These are phyloP conservation scores for Silurus meridionalis DNA, from an alignment of 2,113 vertebrate genomes.

Conservation along the genomic window DNA sequence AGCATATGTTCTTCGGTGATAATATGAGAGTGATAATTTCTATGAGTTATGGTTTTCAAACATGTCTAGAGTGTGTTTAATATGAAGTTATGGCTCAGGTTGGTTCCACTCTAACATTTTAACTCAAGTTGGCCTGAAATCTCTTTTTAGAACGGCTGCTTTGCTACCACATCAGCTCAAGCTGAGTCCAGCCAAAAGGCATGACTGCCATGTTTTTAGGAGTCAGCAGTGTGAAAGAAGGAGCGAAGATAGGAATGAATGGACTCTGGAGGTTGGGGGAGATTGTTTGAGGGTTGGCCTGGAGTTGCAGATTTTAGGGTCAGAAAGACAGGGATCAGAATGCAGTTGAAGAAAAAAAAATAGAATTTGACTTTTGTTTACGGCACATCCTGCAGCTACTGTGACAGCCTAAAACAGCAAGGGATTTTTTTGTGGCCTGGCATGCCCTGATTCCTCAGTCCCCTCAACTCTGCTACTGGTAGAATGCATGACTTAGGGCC, in stretches of 20 bases:
- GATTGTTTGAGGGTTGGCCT: slow-evolving; percentile 14
- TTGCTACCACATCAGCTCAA: slow-evolving; percentile 41
- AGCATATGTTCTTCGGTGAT: neutral
- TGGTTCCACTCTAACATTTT: slow-evolving; percentile 35
- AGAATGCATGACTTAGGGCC: slow-evolving; percentile 39
- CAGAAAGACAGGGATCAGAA: slow-evolving; percentile 23
- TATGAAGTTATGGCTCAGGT: slow-evolving; percentile 14
- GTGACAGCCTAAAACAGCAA: slow-evolving; percentile 53
- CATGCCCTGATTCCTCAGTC: slow-evolving; percentile 7
- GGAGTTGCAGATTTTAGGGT: slow-evolving; percentile 5
- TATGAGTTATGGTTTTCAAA: slow-evolving; percentile 10
- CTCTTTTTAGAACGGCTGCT: slow-evolving; percentile 25
- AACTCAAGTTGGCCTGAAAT: slow-evolving; percentile 35
- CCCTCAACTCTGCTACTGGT: slow-evolving; percentile 32
- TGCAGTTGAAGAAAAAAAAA: slow-evolving; percentile 30
- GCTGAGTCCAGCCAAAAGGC: slow-evolving; percentile 53
- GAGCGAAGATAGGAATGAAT: neutral
- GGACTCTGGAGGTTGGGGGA: neutral
- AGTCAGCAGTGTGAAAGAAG: neutral
- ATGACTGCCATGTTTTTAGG: slow-evolving; percentile 31
- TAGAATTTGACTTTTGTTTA: slow-evolving; percentile 44
- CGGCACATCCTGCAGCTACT: slow-evolving; percentile 41
- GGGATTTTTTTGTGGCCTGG: slow-evolving; percentile 25
- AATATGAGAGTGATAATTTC: neutral
- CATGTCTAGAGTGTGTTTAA: slow-evolving; percentile 35